Percentiles rank a stretch among this genome's conserved stretches.
These are phyloP conservation scores for Bombus sylvicola DNA, from an alignment of 1,140 invertebrate species.

Conservation along the genomic window DNA sequence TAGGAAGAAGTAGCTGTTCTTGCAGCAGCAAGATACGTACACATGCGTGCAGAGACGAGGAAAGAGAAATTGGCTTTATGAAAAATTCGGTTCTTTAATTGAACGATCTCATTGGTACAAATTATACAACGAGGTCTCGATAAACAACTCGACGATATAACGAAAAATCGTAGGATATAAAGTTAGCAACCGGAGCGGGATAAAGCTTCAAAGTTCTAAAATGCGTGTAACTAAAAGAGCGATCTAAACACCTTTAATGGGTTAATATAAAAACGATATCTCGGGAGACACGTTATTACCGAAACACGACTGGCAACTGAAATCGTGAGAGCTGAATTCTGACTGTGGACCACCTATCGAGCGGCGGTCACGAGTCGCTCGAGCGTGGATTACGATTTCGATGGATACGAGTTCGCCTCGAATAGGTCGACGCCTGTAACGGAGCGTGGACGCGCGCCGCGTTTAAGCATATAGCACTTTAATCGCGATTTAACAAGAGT, in stretches of 20 bases:
- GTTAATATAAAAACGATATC: background rate
- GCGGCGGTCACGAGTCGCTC: constrained; percentile 16
- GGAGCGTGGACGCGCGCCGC: background rate
- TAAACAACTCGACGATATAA: too few relatives aligned
- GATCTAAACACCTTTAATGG: too few relatives aligned
- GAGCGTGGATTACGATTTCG: constrained; percentile 50
- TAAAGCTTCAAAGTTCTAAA: too few relatives aligned
- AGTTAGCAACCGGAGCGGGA: too few relatives aligned
- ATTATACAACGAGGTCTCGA: too few relatives aligned
- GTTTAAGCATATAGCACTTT: constrained; percentile 18
- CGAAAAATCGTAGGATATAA: too few relatives aligned
- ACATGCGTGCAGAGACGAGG: too few relatives aligned
- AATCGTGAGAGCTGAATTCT: constrained; percentile 28
- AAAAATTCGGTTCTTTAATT: too few relatives aligned
- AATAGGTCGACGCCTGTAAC: constrained; percentile 12
- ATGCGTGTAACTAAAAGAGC: too few relatives aligned
- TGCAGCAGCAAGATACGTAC: too few relatives aligned
- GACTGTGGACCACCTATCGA: constrained; percentile 42
- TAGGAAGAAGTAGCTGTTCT: constrained; percentile 9
- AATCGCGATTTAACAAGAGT: constrained; percentile 49
- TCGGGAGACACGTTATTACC: background rate
- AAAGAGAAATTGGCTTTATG: too few relatives aligned
- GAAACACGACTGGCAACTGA: background rate
- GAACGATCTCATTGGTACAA: too few relatives aligned
- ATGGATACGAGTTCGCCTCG: background rate